These are phyloP conservation scores for Sebastolobus alascanus DNA, from an alignment of 2,797 vertebrate genomes.

Conservation along the genomic window DNA sequence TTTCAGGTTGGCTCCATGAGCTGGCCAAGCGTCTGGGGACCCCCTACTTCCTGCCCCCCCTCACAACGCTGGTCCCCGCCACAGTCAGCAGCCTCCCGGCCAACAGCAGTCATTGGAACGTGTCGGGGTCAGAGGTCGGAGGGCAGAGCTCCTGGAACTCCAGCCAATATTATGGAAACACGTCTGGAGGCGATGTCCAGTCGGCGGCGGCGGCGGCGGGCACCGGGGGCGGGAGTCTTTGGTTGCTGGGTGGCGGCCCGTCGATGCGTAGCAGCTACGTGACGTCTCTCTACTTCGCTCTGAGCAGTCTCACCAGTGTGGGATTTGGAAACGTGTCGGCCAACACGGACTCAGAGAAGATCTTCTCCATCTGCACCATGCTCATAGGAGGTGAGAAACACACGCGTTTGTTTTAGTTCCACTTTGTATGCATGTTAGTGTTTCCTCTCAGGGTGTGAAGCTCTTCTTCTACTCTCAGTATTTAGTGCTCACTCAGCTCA, in stretches of 20 bases:
- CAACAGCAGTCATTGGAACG: conserved; percentile 73
- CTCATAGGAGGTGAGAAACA: conserved; percentile 89
- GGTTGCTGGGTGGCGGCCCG: conserved; percentile 85
- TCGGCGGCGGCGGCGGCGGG: conserved; percentile 12
- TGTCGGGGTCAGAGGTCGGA: conserved; percentile 55
- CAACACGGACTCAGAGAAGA: conserved; percentile 95
- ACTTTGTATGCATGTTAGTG: not conserved
- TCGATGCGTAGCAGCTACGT: conserved; percentile 92
- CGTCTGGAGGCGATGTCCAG: conserved; percentile 33
- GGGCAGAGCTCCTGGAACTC: conserved; percentile 75
- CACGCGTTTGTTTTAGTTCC: not conserved
- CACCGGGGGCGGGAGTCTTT: not conserved
- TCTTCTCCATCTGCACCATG: conserved; percentile 99
- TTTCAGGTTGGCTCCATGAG: conserved; percentile 90
- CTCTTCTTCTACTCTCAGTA: conserved; percentile 10
- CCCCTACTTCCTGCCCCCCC: conserved; percentile 80
- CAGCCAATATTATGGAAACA: conserved; percentile 76
- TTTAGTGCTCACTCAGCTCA: conserved; percentile 24
- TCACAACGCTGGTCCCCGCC: conserved; percentile 56
- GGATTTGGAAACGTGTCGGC: conserved; percentile 95
- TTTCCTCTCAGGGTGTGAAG: conserved; percentile 5
- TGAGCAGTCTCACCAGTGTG: conserved; percentile 94
- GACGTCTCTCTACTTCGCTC: conserved; percentile 93
- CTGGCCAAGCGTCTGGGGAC: conserved; percentile 88
- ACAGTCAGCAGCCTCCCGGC: conserved; percentile 47